These are phyloP conservation scores for Amblyopsis hoosieri DNA, from an alignment of 2,797 vertebrate genomes.

Conservation along the genomic window DNA sequence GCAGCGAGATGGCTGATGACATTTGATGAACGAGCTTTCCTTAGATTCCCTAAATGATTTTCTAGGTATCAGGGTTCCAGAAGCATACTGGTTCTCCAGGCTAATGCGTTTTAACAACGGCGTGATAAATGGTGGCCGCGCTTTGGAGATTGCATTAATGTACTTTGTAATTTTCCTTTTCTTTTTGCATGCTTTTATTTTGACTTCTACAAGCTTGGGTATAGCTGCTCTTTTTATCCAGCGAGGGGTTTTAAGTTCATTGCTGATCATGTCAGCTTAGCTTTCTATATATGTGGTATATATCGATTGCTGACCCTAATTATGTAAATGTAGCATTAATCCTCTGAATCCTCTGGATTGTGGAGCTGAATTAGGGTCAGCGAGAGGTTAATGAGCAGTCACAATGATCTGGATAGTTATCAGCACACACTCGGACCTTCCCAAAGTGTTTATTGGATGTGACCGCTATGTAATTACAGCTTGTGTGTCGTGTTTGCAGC, in stretches of 20 bases:
- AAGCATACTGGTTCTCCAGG: too few species aligned
- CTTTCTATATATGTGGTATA: slow-evolving; percentile 58
- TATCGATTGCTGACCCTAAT: slow-evolving; percentile 73
- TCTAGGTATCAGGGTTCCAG: too few species aligned
- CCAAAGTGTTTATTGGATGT: slow-evolving; percentile 41
- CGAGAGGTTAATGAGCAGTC: slow-evolving; percentile 74
- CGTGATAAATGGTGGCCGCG: neutral
- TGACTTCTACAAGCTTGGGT: slow-evolving; percentile 17
- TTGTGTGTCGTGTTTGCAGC: neutral
- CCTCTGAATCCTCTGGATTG: slow-evolving; percentile 70
- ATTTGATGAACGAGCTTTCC: too few species aligned
- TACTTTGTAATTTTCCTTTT: neutral
- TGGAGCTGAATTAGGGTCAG: slow-evolving; percentile 69
- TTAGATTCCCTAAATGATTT: too few species aligned
- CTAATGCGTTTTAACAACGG: neutral
- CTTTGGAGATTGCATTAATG: slow-evolving; percentile 1
- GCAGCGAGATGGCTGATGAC: too few species aligned
- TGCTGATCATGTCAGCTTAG: slow-evolving; percentile 45
- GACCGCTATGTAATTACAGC: slow-evolving; percentile 54
- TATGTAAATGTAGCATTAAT: slow-evolving; percentile 79
- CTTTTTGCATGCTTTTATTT: slow-evolving; percentile 28
- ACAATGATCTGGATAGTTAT: slow-evolving; percentile 64
- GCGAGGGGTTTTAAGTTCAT: slow-evolving; percentile 53
- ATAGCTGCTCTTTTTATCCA: slow-evolving; percentile 41
- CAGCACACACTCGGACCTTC: slow-evolving; percentile 36